These are phyloP conservation scores for Therioaphis trifolii DNA, from an alignment of 2,888 invertebrate species.

Conservation along the genomic window DNA sequence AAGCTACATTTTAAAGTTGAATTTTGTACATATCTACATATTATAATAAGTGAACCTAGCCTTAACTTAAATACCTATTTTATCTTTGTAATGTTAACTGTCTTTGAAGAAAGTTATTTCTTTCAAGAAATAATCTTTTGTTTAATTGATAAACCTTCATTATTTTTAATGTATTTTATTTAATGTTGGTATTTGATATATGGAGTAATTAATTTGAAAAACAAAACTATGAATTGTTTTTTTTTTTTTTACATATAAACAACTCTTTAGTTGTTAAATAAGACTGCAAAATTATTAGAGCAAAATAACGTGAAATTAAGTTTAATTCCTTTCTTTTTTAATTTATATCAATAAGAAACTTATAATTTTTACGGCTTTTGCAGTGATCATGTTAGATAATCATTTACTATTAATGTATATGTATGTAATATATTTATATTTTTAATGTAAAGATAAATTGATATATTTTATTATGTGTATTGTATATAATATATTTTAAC, in stretches of 20 bases:
- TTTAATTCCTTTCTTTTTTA: slow-evolving; percentile 42
- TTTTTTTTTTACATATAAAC: slow-evolving; percentile 34
- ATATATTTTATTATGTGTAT: slow-evolving; percentile 54
- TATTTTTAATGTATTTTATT: slow-evolving; percentile 24
- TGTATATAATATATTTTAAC: slow-evolving; percentile 43
- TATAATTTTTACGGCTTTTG: slow-evolving; percentile 53
- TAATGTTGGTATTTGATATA: slow-evolving; percentile 6
- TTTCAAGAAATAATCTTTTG: slow-evolving; percentile 8
- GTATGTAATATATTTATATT: slow-evolving; percentile 52
- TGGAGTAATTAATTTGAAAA: slow-evolving; percentile 23
- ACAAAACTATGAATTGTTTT: slow-evolving; percentile 18
- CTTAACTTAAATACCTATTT: slow-evolving; percentile 1
- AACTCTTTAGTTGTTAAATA: slow-evolving; percentile 55
- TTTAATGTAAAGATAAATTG: slow-evolving; percentile 46
- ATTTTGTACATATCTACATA: slow-evolving; percentile 58
- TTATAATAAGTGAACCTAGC: slow-evolving; percentile 19
- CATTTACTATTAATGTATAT: slow-evolving; percentile 41
- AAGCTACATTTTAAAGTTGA: slow-evolving; percentile 3
- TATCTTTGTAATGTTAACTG: neutral
- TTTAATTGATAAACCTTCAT: slow-evolving; percentile 9
- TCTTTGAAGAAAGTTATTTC: slow-evolving; percentile 2
- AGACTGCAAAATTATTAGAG: slow-evolving; percentile 55
- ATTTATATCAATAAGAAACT: neutral
- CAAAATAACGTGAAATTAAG: slow-evolving; percentile 57
- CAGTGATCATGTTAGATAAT: slow-evolving; percentile 58